phyloP scores from a whole-genome alignment of 2,797 vertebrate species.

The Galagoides demidoff region DNA sequence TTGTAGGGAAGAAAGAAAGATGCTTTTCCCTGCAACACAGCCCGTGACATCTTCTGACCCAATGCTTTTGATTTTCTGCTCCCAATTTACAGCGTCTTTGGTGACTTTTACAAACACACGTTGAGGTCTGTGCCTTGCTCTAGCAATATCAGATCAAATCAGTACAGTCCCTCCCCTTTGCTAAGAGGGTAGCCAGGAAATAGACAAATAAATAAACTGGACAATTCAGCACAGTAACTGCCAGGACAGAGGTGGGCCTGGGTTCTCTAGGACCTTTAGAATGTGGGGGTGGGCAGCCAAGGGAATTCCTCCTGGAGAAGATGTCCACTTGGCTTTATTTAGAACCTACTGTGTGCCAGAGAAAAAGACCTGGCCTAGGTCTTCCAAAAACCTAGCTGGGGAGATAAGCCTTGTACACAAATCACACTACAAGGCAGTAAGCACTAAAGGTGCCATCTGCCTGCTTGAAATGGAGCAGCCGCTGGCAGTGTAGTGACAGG shows the following conservation, averaged over 20 bases:
- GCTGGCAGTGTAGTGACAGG: not conserved
- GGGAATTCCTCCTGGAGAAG: not conserved
- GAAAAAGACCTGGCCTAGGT: slow-evolving; percentile 42
- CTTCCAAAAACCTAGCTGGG: not conserved
- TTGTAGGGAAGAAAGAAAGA: slow-evolving; percentile 39
- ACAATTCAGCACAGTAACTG: not conserved
- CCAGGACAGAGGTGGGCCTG: not conserved
- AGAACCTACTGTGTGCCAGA: not conserved
- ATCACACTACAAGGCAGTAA: not conserved
- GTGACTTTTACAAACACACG: slow-evolving; percentile 3
- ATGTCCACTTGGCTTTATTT: not conserved
- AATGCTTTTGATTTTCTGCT: slow-evolving; percentile 48
- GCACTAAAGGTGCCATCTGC: not conserved
- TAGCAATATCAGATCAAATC: not conserved
- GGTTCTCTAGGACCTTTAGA: not conserved
- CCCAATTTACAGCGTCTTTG: not conserved
- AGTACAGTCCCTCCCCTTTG: not conserved
- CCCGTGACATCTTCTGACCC: not conserved
- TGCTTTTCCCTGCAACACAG: not conserved
- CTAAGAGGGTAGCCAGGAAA: not conserved
- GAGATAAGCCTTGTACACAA: not conserved
- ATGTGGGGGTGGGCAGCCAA: not conserved
- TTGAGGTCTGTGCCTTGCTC: not conserved
- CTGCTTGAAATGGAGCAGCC: not conserved
- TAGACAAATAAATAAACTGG: not conserved